Percentiles rank a stretch among this genome's conserved stretches.
phyloP scores from a whole-genome alignment of 1,140 invertebrate species.

The Drosophila pectinifera region DNA sequence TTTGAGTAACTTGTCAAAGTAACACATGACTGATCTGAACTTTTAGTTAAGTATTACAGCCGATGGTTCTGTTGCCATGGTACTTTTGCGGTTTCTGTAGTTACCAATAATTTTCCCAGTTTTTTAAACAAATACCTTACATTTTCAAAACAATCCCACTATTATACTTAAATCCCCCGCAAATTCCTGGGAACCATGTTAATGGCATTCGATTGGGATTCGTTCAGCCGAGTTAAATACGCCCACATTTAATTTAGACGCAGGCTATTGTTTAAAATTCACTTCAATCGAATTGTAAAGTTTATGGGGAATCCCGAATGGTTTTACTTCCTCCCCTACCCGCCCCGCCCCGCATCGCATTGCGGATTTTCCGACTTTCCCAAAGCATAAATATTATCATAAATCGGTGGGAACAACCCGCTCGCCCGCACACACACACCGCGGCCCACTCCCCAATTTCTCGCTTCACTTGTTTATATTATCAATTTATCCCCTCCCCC shows the following conservation, averaged over 20 bases:
- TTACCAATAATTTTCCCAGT: not conserved
- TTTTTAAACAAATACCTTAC: conserved; percentile 12
- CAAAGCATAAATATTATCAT: conserved; percentile 60
- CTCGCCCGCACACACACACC: conserved; percentile 16
- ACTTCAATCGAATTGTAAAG: conserved; percentile 60
- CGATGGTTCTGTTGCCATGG: too few relatives aligned
- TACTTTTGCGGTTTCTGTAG: not conserved
- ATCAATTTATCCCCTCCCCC: conserved; percentile 45
- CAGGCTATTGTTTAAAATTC: conserved; percentile 45
- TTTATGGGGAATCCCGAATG: conserved; percentile 56
- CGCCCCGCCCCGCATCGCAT: not conserved
- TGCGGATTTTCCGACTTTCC: conserved; percentile 54
- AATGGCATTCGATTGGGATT: conserved; percentile 10
- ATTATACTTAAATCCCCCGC: conserved; percentile 20
- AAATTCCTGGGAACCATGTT: conserved; percentile 16
- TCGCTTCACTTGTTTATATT: conserved; percentile 59
- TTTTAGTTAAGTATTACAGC: too few relatives aligned
- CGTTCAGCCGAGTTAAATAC: conserved; percentile 13
- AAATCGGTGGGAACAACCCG: conserved; percentile 51
- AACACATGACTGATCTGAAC: too few relatives aligned
- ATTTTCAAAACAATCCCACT: conserved; percentile 4
- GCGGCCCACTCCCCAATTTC: conserved; percentile 38
- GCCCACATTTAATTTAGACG: conserved; percentile 26
- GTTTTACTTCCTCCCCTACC: conserved; percentile 21
- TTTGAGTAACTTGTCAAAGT: too few relatives aligned